A percentile compares a stretch with the other conserved stretches of the same genome.
Conservation (phyloP, 2,888 invertebrate genomes). For the Autographa pulchrina region DNA sequence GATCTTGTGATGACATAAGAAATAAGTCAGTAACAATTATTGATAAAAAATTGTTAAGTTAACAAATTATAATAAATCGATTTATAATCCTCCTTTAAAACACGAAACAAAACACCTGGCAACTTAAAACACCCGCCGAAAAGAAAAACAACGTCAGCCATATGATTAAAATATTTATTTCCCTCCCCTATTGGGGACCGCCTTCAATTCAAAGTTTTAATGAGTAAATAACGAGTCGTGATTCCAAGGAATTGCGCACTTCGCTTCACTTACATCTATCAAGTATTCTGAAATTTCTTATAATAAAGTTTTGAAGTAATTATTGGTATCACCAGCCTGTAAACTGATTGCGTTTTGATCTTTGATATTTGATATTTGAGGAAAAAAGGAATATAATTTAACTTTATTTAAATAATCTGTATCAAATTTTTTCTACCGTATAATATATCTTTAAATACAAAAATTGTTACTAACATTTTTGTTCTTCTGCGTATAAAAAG, state of each 20-base stretch:
- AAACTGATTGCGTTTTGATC: constrained; percentile 50
- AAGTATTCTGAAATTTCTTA: constrained; percentile 52
- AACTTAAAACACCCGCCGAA: constrained; percentile 18
- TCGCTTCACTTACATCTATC: constrained; percentile 62
- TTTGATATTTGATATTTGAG: constrained; percentile 24
- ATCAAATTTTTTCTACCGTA: too few relatives aligned
- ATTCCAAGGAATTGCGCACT: constrained; percentile 77
- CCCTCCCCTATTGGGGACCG: constrained; percentile 73
- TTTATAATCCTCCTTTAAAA: neutral
- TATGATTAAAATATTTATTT: constrained; percentile 78
- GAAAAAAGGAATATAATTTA: neutral
- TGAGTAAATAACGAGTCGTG: constrained; percentile 85
- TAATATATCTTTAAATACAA: too few relatives aligned
- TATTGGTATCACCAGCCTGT: constrained; percentile 45
- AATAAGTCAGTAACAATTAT: too few relatives aligned
- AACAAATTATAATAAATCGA: neutral
- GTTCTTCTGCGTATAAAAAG: too few relatives aligned
- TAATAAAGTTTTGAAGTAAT: constrained; percentile 57
- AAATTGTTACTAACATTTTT: too few relatives aligned
- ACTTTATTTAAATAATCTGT: neutral
- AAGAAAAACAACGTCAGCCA: constrained; percentile 67
- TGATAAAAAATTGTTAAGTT: too few relatives aligned
- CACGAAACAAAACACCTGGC: neutral
- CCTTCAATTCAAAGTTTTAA: constrained; percentile 84
- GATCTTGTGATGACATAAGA: too few relatives aligned